Evolutionary conservation across 2,888 invertebrate genomes (phyloP).

Genomic region (Arge pagana): DNA sequence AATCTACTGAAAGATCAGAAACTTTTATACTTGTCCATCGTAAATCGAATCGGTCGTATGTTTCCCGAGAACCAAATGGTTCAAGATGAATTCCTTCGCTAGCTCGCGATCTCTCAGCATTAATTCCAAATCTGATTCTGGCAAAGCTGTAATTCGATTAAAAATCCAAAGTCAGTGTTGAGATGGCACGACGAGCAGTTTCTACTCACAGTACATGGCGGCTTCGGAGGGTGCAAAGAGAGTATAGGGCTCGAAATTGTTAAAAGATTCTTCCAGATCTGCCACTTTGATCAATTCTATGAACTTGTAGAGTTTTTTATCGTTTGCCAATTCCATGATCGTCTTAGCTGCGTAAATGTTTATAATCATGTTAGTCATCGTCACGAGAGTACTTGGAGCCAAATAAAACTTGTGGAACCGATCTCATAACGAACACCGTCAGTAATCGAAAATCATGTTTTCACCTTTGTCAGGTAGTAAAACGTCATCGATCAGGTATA

Average conservation of each 20-base stretch:
- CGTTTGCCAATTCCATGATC: conserved; percentile 53
- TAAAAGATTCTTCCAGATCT: conserved; percentile 56
- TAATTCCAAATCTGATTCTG: conserved; percentile 42
- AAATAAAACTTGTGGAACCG: too few relatives aligned
- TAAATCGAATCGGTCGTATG: conserved; percentile 54
- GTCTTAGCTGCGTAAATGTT: conserved; percentile 51
- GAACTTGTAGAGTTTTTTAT: conserved; percentile 54
- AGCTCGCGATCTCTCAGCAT: conserved; percentile 45
- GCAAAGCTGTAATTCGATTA: too few relatives aligned
- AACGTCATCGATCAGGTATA: conserved; percentile 71
- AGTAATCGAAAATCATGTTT: too few relatives aligned
- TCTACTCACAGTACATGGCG: conserved; percentile 54
- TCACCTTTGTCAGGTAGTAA: conserved; percentile 67
- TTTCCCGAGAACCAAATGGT: conserved; percentile 56
- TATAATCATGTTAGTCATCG: background rate
- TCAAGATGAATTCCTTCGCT: conserved; percentile 54
- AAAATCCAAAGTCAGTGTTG: background rate
- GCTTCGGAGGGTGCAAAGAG: conserved; percentile 60
- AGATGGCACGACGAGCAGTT: background rate
- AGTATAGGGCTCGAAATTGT: conserved; percentile 55
- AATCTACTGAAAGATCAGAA: too few relatives aligned
- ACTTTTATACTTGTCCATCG: conserved; percentile 53
- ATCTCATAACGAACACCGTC: too few relatives aligned
- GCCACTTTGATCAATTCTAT: conserved; percentile 54
- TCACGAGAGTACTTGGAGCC: too few relatives aligned